Percentiles rank a stretch among this genome's conserved stretches.
Evolutionary conservation across 64 coral and sea anemone genomes (phyloP).

Genomic region (Trachythela sp.): DNA sequence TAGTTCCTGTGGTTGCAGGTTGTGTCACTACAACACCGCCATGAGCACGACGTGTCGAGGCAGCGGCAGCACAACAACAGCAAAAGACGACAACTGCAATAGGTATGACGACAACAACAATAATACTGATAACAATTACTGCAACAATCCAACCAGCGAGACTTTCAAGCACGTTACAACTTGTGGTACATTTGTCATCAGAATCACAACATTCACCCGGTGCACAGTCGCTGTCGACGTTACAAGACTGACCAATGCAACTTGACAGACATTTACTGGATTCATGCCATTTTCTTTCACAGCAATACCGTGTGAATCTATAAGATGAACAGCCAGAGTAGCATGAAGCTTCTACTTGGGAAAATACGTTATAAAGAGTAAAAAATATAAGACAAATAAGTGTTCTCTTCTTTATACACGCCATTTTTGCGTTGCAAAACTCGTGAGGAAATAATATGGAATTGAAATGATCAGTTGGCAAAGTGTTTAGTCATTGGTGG

Average conservation of each 20-base stretch:
- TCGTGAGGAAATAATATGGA: too few species aligned
- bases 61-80: constrained; percentile 1
- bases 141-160: constrained; percentile 2
- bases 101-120: not conserved
- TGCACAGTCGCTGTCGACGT: not conserved
- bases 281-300: not conserved
- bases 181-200: not conserved
- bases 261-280: not conserved
- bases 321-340: not conserved
- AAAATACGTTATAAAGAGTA: not conserved
- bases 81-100: not conserved
- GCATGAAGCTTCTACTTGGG: not conserved
- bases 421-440: too few species aligned
- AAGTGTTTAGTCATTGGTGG: too few species aligned
- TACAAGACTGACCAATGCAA: not conserved
- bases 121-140: constrained; percentile 8
- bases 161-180: not conserved
- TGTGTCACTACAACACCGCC: not conserved
- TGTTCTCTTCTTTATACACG: too few species aligned
- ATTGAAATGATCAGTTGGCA: too few species aligned
- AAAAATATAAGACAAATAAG: not conserved
- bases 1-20: not conserved
- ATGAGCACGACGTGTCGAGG: not conserved
- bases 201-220: not conserved
- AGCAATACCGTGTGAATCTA: not conserved